phyloP scores from a whole-genome alignment of 2,888 invertebrate genomes.

The Hoplodrina blanda region DNA sequence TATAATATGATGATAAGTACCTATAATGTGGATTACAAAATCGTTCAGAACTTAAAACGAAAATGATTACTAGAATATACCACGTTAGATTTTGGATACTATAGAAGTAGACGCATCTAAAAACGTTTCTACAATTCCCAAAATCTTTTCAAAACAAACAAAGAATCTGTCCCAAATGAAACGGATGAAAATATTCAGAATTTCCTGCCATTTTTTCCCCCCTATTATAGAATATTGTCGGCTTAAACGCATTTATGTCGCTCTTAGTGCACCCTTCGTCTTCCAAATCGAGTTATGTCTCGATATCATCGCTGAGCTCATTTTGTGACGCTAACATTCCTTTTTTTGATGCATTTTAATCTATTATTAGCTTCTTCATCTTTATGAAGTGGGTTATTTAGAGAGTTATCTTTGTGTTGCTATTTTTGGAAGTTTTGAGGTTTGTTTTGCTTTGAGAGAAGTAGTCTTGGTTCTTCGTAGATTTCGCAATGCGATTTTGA shows the following conservation, averaged over 20 bases:
- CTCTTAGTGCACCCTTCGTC: slow-evolving; percentile 49
- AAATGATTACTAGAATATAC: neutral
- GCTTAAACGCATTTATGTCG: slow-evolving; percentile 42
- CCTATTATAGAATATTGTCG: slow-evolving; percentile 28
- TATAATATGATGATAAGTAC: too few species aligned
- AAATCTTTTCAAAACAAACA: neutral
- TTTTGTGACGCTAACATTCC: slow-evolving; percentile 20
- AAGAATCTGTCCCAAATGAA: neutral
- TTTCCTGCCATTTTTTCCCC: slow-evolving; percentile 11
- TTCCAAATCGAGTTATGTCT: slow-evolving; percentile 41
- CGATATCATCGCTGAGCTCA: slow-evolving; percentile 40
- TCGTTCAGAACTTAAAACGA: neutral
- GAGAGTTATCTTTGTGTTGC: neutral
- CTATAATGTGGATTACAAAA: neutral
- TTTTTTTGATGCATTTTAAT: slow-evolving; percentile 50
- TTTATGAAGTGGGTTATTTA: slow-evolving; percentile 6
- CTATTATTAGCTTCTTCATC: slow-evolving; percentile 32
- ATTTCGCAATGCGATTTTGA: neutral
- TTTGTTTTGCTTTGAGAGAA: neutral
- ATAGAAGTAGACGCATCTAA: neutral
- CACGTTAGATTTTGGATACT: too few species aligned
- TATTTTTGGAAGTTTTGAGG: neutral
- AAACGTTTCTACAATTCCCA: neutral
- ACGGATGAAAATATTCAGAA: neutral
- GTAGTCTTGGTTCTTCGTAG: neutral